Conservation (phyloP, 2,888 invertebrate genomes). For the Drosophila setosimentum region DNA sequence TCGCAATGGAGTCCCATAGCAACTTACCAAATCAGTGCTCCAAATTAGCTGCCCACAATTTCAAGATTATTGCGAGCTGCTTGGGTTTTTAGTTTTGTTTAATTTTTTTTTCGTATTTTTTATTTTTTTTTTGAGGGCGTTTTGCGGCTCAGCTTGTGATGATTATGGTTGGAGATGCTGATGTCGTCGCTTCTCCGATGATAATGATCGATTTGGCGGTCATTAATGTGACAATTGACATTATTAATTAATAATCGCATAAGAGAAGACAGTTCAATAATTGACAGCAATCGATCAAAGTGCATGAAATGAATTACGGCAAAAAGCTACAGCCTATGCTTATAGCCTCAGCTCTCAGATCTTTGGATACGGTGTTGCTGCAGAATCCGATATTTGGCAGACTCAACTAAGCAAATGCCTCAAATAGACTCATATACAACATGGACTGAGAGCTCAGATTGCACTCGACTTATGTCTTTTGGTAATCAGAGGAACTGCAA, state of each 20-base stretch:
- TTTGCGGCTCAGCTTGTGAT: conserved; percentile 44
- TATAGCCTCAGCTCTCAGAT: not conserved
- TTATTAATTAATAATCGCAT: conserved; percentile 15
- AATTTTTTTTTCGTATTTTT: not conserved
- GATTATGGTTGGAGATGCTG: conserved; percentile 43
- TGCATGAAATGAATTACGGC: not conserved
- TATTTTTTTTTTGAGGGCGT: conserved; percentile 59
- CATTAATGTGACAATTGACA: conserved; percentile 58
- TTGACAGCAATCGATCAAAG: not conserved
- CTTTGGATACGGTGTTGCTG: not conserved
- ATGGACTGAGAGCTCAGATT: not conserved
- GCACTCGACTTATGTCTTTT: not conserved
- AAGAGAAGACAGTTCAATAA: too few relatives aligned
- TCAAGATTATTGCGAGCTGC: conserved; percentile 32
- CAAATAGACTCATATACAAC: not conserved
- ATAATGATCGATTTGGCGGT: conserved; percentile 73
- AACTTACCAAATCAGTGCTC: conserved; percentile 71
- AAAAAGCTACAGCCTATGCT: not conserved
- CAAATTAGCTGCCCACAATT: conserved; percentile 75
- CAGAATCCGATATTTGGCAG: not conserved
- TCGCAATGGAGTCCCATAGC: conserved; percentile 56
- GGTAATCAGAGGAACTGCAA: not conserved
- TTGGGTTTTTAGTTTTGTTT: conserved; percentile 10
- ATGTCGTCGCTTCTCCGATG: conserved; percentile 43
- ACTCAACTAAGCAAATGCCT: not conserved